phyloP scores from a whole-genome alignment of 2,113 vertebrate genomes.

The Spilogale gracilis region DNA sequence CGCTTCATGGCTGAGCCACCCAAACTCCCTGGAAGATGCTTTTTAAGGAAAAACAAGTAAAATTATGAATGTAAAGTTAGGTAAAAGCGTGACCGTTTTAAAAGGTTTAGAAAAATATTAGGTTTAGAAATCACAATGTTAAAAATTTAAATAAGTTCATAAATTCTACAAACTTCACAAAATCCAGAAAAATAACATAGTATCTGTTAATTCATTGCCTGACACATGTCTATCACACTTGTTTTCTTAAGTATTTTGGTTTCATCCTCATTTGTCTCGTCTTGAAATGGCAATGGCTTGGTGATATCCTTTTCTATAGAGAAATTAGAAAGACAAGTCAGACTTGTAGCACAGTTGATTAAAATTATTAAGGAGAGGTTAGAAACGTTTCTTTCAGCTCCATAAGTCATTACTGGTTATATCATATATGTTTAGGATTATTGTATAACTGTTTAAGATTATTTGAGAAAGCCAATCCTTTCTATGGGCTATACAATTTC shows the following conservation, averaged over 20 bases:
- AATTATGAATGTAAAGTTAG: not conserved
- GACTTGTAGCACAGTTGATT: not conserved
- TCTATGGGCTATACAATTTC: conserved; percentile 10
- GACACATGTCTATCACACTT: not conserved
- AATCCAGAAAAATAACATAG: not conserved
- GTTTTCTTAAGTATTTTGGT: conserved; percentile 39
- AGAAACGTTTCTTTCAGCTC: conserved; percentile 42
- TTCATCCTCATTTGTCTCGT: not conserved
- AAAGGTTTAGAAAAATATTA: conserved; percentile 37
- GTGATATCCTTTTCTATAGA: conserved; percentile 15
- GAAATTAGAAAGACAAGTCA: conserved; percentile 30
- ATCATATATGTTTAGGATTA: not conserved
- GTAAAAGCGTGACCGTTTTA: not conserved
- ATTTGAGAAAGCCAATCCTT: conserved; percentile 33
- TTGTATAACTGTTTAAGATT: not conserved
- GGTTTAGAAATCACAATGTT: conserved; percentile 39
- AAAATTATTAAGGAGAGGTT: conserved; percentile 48
- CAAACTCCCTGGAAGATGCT: not conserved
- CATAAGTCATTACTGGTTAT: conserved; percentile 32
- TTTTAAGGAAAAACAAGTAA: conserved; percentile 36
- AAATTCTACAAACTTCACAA: not conserved
- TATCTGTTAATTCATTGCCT: not conserved
- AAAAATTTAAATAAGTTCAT: conserved; percentile 19
- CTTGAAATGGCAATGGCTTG: not conserved
- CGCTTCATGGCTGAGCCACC: too few relatives aligned